Conservation (phyloP, 2,113 vertebrate species). For the Oncorhynchus nerka region DNA sequence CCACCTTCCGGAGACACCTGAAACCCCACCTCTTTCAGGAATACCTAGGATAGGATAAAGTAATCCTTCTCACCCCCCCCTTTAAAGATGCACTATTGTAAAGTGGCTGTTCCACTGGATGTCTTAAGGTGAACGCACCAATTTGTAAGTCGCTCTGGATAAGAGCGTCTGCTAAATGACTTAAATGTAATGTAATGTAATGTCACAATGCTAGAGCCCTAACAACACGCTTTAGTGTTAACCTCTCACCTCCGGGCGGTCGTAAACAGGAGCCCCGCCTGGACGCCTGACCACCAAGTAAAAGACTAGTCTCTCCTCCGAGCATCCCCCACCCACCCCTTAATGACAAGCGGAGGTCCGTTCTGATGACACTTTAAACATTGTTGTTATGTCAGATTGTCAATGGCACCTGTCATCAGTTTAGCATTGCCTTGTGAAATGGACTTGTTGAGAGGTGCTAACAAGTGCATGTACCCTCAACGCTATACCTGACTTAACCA, state of each 20-base stretch:
- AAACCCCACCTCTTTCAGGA: no score
- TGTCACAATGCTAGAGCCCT: background rate
- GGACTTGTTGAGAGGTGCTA: constrained; percentile 14
- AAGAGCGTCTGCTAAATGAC: no score
- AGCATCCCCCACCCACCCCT: background rate
- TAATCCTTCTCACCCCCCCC: no score
- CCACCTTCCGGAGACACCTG: no score
- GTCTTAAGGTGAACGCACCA: no score
- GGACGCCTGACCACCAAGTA: background rate
- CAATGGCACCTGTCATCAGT: constrained; percentile 53
- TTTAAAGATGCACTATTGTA: no score
- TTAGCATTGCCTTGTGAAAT: constrained; percentile 12
- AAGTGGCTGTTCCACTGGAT: no score
- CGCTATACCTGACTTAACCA: background rate
- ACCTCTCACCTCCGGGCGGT: background rate
- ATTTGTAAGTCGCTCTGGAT: no score
- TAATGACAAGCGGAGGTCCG: constrained; percentile 43
- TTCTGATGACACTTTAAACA: constrained; percentile 5
- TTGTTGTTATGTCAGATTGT: background rate
- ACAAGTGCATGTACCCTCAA: background rate
- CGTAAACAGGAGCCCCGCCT: constrained; percentile 23
- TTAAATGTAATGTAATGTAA: no score
- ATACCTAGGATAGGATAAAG: no score
- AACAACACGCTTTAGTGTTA: background rate
- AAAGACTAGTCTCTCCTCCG: constrained; percentile 30